Evolutionary conservation across 1,140 invertebrate species (phyloP), one percentile per base, ranked within the genome.

Genomic region (Pachypeltis micranthus): DNA sequence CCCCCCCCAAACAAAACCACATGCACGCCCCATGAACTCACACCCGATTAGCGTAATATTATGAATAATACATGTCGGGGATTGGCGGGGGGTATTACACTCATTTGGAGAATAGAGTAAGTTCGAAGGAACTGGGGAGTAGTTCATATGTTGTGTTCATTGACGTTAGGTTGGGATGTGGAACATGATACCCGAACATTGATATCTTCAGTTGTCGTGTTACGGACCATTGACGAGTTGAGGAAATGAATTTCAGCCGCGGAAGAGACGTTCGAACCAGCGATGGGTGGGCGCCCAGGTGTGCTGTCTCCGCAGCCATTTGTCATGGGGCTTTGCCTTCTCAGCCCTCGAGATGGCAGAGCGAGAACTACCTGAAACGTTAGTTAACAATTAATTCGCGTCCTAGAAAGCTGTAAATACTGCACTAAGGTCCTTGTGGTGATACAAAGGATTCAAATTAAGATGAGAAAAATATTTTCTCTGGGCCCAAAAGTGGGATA

Each of bases 181-280:
- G 47, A 21, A 21, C 47, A 21, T 10, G 47, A 51, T 21, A 51
- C 23, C 7, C 47, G 47, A 21, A 51, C 23, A 3, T 57, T 44
- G 23, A 65, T 31, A 19, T 65, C 64, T 19, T 65, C 60, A 7
- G 27, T 59, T 2, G 64, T 65, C 14, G 64, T 57, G 24, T 59
- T 44, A 25, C 58, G 31, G 23, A 31, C 64, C 4, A 65, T 31
- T 1, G 68, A 65, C 59, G 67, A 67, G 56, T 70, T 70, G 62
- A 70, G 63, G 59, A 66, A 68, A 51, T 69, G 66, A 24, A 70
- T 68, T 16, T 70, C 69, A 23, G 65, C 67, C 4, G 66, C 60
- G 7, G 67, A 69, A 1, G 63, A 65, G 12, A 64, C 66, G 58
- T 70, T 69, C 51, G 67, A 68, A 44, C 65, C 63, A 34, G 64